These are phyloP conservation scores for Cenopis cana DNA, from an alignment of 2,888 invertebrate species.

Conservation along the genomic window DNA sequence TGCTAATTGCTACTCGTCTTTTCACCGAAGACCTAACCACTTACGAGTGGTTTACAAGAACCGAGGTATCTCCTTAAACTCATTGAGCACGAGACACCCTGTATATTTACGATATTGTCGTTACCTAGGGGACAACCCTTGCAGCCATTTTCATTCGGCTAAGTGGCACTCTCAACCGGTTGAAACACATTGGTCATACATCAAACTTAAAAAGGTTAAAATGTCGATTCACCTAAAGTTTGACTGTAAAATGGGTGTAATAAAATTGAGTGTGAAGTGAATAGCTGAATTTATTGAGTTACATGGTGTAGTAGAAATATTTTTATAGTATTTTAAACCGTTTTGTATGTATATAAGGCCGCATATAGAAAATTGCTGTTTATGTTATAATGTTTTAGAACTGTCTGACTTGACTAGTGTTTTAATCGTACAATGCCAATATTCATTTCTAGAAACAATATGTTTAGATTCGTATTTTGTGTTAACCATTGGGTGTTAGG, in stretches of 20 bases:
- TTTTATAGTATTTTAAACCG: not conserved
- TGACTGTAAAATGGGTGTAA: slow-evolving; percentile 9
- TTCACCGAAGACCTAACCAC: too few relatives aligned
- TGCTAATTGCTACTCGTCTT: too few relatives aligned
- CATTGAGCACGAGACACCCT: not conserved
- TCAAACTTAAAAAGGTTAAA: slow-evolving; percentile 20
- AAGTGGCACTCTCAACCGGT: slow-evolving; percentile 29
- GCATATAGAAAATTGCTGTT: not conserved
- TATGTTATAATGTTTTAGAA: not conserved
- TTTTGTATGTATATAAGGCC: not conserved
- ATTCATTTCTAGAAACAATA: too few relatives aligned
- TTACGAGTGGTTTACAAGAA: too few relatives aligned
- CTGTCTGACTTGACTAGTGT: too few relatives aligned
- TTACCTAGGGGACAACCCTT: slow-evolving; percentile 28
- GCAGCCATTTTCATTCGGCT: slow-evolving; percentile 18
- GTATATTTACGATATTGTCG: not conserved
- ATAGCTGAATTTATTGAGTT: not conserved
- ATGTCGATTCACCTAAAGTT: slow-evolving; percentile 4
- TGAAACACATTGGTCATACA: slow-evolving; percentile 12
- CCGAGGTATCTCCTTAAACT: not conserved
- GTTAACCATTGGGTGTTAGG: too few relatives aligned
- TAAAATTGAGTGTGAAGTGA: not conserved
- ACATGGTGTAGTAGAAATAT: not conserved
- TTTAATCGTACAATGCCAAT: too few relatives aligned
- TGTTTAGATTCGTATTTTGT: too few relatives aligned